Base-by-base conservation (phyloP, 2,888 invertebrate genomes). In the Drosophila borborema region DNA sequence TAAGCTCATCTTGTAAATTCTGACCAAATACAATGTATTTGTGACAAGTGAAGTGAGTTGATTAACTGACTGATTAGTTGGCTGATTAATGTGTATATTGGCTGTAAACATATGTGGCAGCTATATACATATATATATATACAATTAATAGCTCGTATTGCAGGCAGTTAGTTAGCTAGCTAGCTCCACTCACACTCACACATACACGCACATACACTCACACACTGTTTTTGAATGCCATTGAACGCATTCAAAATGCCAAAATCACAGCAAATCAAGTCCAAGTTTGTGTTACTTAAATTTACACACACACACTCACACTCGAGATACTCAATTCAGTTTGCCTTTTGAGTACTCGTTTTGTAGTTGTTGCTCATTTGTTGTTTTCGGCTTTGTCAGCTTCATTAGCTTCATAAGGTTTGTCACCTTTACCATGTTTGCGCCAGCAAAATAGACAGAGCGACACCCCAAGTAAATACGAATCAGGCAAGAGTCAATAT, bases 381-480 rank as follows among this genome's bases (percentile, higher is more conserved):
- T 72, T 46, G 51, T 65, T 76, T 64, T 61, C 20, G 64, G 49
- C 67, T 72, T 77, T 67, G 72, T 72, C 66, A 72, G 73, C 59
- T 74, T 77, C 77, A 77, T 77, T 78, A 79, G 77, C 77, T 78
- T 61, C 65, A 78, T 78, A 64, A 69, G 79, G 77, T 66, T 78
- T 77, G 77, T 74, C 79, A 69, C 69, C 65, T 74, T 64, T 51
- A 51, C 76, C 62, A 76, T 71, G 62, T 75, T 76, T 75, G 74
- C 60, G 46, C 34, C 40, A 43, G 64, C 55, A 55, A 51, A 72
- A 75, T 58, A 66, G 43, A 58, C 40, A 62, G 63, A 62, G 49
- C 31, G 34, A 51, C 49, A 45, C 41, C 49, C 34, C 64, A 59
- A 53, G 51, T 51, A 64, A 60, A 64, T 55, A 64, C 58, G 40